Percentiles rank a stretch among this genome's conserved stretches.
Evolutionary conservation across 2,113 vertebrate genomes (phyloP).

Genomic region (Spea multiplicata): DNA sequence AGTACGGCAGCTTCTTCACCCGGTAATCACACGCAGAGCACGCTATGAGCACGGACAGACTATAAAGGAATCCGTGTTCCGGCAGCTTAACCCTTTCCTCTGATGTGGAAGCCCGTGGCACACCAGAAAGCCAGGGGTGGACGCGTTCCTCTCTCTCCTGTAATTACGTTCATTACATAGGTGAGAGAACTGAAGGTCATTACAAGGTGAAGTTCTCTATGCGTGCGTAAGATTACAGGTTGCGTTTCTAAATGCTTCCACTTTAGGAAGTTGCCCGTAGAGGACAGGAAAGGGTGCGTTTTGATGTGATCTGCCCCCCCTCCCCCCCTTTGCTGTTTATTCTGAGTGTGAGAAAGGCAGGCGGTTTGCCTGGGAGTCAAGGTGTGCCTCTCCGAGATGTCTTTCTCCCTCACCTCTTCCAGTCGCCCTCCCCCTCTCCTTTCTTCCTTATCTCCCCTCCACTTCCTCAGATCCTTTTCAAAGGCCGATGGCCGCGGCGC

Average conservation of each 20-base stretch:
- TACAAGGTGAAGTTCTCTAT: too few species aligned
- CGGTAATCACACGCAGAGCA: too few species aligned
- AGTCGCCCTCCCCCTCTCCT: conserved; percentile 20
- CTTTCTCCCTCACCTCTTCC: conserved; percentile 46
- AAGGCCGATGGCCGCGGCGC: too few species aligned
- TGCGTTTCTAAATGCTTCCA: background rate
- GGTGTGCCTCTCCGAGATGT: conserved; percentile 27
- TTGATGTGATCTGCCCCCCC: conserved; percentile 23
- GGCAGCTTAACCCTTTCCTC: too few species aligned
- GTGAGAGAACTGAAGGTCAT: too few species aligned
- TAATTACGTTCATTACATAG: too few species aligned
- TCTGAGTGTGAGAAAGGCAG: conserved; percentile 33
- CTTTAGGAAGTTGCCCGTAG: background rate
- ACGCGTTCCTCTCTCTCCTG: too few species aligned
- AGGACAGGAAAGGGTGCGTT: conserved; percentile 28
- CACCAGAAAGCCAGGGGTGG: background rate
- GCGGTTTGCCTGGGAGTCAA: conserved; percentile 30
- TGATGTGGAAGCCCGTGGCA: background rate
- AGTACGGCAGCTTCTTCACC: too few species aligned
- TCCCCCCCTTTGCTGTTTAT: conserved; percentile 24
- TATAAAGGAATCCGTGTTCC: too few species aligned
- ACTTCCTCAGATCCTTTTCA: background rate
- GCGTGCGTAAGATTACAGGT: too few species aligned
- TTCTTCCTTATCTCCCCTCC: conserved; percentile 9
- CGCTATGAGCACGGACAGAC: too few species aligned